phyloP scores from a whole-genome alignment of 2,113 vertebrate genomes.

The Protomyctophum bolini region DNA sequence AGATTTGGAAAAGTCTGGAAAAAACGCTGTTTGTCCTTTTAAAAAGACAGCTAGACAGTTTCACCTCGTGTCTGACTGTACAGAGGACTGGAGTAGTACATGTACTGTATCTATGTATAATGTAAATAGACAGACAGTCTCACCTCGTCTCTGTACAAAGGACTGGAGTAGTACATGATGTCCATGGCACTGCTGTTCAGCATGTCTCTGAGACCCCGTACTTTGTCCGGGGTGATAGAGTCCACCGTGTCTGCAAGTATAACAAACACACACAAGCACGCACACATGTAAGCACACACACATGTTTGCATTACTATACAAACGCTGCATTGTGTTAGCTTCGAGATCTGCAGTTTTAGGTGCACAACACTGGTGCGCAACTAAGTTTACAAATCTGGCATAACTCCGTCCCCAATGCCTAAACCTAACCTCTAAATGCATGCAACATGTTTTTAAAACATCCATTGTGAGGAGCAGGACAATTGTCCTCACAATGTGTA shows the following conservation, averaged over 20 bases:
- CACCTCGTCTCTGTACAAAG: conserved; percentile 95
- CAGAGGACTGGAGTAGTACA: conserved; percentile 97
- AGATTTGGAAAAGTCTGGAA: too few relatives aligned
- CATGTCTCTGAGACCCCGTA: conserved; percentile 93
- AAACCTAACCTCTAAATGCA: too few relatives aligned
- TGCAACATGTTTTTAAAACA: too few relatives aligned
- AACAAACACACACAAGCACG: conserved; percentile 10
- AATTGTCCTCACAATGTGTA: too few relatives aligned
- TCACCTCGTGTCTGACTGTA: conserved; percentile 91
- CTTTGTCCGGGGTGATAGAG: conserved; percentile 96
- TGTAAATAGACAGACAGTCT: conserved; percentile 32
- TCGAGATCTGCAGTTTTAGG: too few relatives aligned
- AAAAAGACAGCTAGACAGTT: conserved; percentile 16
- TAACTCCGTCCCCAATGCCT: too few relatives aligned
- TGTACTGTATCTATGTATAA: conserved; percentile 46
- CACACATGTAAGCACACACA: neutral
- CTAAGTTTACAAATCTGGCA: neutral
- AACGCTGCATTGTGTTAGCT: neutral
- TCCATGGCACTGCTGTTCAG: conserved; percentile 98
- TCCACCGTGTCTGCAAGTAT: conserved; percentile 89
- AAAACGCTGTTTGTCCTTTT: too few relatives aligned
- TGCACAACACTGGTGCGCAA: too few relatives aligned
- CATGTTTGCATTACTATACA: neutral
- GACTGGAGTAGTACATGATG: conserved; percentile 98
- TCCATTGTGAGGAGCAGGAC: too few relatives aligned